These are phyloP conservation scores for Myiagra hebetior DNA, from an alignment of 2,113 vertebrate species.

Conservation along the genomic window DNA sequence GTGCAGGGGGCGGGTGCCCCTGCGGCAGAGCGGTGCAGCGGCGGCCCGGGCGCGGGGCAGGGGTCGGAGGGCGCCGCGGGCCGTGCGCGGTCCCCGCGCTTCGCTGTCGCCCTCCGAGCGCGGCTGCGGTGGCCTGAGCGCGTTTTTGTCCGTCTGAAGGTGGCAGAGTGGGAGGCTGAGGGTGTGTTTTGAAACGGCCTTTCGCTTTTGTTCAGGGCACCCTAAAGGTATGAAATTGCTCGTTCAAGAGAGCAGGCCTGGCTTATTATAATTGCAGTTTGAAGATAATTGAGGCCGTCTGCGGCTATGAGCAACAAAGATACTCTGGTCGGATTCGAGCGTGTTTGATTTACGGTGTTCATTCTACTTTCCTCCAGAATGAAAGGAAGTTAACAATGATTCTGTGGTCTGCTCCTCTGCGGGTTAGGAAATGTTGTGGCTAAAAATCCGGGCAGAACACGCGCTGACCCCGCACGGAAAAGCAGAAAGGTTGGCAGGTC, in stretches of 20 bases:
- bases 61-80: neutral
- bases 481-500: neutral
- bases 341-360: neutral
- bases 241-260: neutral
- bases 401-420: neutral
- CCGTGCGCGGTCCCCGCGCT: neutral
- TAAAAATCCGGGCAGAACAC: neutral
- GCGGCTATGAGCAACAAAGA: neutral
- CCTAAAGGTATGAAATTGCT: neutral
- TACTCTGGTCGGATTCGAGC: neutral
- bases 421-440: conserved; percentile 4
- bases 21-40: rapidly evolving
- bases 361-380: neutral
- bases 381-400: neutral
- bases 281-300: neutral
- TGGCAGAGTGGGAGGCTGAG: neutral
- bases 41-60: neutral
- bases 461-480: rapidly evolving
- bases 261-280: neutral
- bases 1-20: rapidly evolving
- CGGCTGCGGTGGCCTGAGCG: neutral
- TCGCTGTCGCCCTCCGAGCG: rapidly evolving
- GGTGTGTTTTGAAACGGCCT: neutral
- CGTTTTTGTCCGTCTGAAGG: neutral
- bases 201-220: neutral